Base-by-base conservation (phyloP, 2,113 vertebrate genomes). In the Crotalus horridus region DNA sequence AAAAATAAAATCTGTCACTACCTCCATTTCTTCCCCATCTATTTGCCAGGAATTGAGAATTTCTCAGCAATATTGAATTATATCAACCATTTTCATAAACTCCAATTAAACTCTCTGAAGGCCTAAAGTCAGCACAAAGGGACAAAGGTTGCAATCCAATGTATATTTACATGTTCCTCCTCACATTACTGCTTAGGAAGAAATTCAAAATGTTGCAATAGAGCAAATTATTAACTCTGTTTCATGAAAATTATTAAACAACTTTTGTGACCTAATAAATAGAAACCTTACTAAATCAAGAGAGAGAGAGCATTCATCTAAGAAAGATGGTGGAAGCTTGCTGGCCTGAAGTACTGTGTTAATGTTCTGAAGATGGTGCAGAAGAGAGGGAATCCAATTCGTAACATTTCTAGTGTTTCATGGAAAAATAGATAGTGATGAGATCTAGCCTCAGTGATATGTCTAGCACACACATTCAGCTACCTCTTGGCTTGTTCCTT, bases 221-320 rank as follows among this genome's bases (percentile, higher is more conserved):
- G 23, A 61, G 88, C 74, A 93, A 86, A 93, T 61, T 26, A 93
- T 93, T 93, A 93, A 93, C 74, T 89, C 12, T 6, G 59, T 85
- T 29, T 46, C 13, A 4, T 90, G 74, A 81, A 20, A 92, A 88
- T 48, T 7, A 48, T 51, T 48, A n/a, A 9, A 4, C 7, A 69
- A 15, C n/a, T 86, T 51, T 85, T 56, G 64, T 85, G 64, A 59
- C 54, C 8, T 3, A 43, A 21, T 23, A 33, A 54, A 55, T 23
- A 58, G 23, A 29, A 33, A 61, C 59, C 15, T 53, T 53, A 10
- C 48, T 21, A 81, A 81, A 81, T 43, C 26, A 48, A 51, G 26
- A 11, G 10, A 39, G n/a, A 12, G 26, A 12, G 1, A 74, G 86
- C 58, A 88, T 10, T 6, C 26, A 59, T 23, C 10, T 85, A 59